Evolutionary conservation across 2,797 vertebrate genomes (phyloP).

Genomic region (Scolopax rusticola): DNA sequence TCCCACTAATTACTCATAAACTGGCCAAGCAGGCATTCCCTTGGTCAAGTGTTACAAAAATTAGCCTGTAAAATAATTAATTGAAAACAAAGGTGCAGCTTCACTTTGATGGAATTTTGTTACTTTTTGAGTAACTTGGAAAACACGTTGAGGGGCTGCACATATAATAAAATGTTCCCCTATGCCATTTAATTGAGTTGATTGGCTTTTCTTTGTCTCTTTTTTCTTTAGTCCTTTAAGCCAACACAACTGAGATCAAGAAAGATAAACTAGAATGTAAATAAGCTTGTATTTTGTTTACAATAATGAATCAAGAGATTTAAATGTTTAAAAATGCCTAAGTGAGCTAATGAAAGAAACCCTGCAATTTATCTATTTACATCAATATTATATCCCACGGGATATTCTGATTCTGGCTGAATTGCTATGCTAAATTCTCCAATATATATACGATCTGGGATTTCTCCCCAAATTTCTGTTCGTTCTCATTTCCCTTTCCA

Average conservation of each 20-base stretch:
- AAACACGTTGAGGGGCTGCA: not conserved
- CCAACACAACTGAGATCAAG: not conserved
- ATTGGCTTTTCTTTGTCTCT: not conserved
- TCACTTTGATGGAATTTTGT: not conserved
- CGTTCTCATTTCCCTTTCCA: not conserved
- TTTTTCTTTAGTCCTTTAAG: not conserved
- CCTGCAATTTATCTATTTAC: not conserved
- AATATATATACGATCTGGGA: not conserved
- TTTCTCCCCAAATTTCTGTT: not conserved
- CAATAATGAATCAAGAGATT: not conserved
- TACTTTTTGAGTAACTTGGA: not conserved
- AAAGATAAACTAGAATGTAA: not conserved
- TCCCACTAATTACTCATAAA: not conserved
- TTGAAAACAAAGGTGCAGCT: not conserved
- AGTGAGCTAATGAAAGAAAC: slow-evolving; percentile 2
- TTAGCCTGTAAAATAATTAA: not conserved
- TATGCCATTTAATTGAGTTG: not conserved
- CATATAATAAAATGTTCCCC: not conserved
- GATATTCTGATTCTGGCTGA: not conserved
- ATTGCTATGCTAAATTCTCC: not conserved
- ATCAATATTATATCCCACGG: not conserved
- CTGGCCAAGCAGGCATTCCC: not conserved
- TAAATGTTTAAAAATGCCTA: not conserved
- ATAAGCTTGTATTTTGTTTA: not conserved
- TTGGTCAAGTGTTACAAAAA: not conserved